Evolutionary conservation across 2,113 vertebrate species (phyloP).

Genomic region (Kobus ellipsiprymnus): DNA sequence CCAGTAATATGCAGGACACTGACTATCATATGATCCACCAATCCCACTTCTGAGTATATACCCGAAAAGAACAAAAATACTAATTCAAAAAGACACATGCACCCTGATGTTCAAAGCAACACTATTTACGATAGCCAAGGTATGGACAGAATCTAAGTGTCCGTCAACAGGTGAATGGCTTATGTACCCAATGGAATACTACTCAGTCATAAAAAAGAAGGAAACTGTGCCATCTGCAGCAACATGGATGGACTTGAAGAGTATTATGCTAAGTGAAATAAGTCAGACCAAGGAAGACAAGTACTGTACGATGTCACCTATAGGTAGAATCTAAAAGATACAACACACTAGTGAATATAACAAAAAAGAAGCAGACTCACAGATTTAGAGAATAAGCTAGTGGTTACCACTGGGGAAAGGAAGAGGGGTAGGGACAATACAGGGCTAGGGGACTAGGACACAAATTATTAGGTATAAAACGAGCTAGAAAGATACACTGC

Average conservation of each 20-base stretch:
- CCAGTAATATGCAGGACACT: not conserved
- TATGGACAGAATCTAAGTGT: not conserved
- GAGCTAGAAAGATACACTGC: not conserved
- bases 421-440: no score
- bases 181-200: not conserved
- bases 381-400: not conserved
- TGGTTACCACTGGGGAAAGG: not conserved
- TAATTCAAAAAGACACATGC: not conserved
- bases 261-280: not conserved
- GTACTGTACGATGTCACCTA: not conserved
- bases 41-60: not conserved
- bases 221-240: not conserved
- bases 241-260: not conserved
- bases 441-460: not conserved
- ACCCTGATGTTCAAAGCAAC: not conserved
- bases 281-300: not conserved
- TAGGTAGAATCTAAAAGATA: not conserved
- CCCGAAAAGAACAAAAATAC: not conserved
- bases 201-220: not conserved
- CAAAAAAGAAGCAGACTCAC: not conserved
- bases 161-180: not conserved
- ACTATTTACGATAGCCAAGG: not conserved
- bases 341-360: not conserved
- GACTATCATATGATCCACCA: not conserved
- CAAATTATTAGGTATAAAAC: not conserved